Evolutionary conservation across 1,140 invertebrate species (phyloP), one percentile per base, ranked within the genome.

Genomic region (Nixonia krombeini): DNA sequence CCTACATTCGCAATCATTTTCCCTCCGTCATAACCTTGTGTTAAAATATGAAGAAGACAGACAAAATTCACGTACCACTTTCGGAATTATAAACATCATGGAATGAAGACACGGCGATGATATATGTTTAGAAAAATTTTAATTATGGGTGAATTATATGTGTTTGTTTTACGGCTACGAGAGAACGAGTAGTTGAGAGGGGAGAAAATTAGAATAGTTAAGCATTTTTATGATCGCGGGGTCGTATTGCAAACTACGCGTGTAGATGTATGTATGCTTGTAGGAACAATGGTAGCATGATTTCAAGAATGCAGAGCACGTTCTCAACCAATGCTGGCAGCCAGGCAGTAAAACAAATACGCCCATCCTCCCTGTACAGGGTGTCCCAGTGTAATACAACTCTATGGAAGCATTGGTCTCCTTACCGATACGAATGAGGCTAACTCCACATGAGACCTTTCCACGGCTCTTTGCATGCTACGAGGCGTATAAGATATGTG

Each of bases 291-390:
- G 80, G 77, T 79, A 76, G 76, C 73, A 78, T 69, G 74, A 78
- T 82, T 82, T 82, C 76, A 78, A 80, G 81, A 84, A 84, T 84
- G 78, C 83, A 51, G 76, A 80, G 76, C 82, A 85, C 82, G 83
- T 85, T 75, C 77, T 78, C 79, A 83, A 84, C 83, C 82, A 85
- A 83, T 83, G 81, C 83, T 76, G 67, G 74, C 77, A 76, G 73
- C 75, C 74, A 80, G 75, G 81, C 79, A 83, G 83, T 84, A 85
- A 85, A 84, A 85, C 83, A 84, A 85, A 85, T 85, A 84, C 82
- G 73, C 75, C 74, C 75, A 75, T 67, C 44, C 59, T 53, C 61
- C 72, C 69, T 76, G 74, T 79, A 81, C 76, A 59, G 73, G 78
- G 74, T 78, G 74, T 76, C 70, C 51, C 21, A 51, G 42, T 62